Evolutionary conservation across 2,888 invertebrate species (phyloP), one percentile per base, ranked within the genome.

Genomic region (Uloborus plumipes): DNA sequence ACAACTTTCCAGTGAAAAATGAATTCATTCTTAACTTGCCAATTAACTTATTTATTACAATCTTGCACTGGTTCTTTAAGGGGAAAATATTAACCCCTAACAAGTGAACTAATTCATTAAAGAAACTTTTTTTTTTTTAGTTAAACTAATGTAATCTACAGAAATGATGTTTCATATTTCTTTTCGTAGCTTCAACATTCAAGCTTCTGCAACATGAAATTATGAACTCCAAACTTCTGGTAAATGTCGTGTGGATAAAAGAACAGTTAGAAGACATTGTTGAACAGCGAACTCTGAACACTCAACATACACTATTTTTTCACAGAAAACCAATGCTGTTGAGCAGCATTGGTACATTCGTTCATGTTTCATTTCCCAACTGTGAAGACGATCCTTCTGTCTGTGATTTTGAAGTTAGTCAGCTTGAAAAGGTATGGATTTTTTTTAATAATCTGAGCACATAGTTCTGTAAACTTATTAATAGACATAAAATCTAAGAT

Each of bases 161-260:
- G 39, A 7, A 39, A 39, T 39, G 39, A 39, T 39, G 9, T 49
- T 65, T 65, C 47, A n/a, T 65, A 11, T 47, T 58, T 15, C 49
- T 26, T 3, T 61, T 79, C 70, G 16, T 55, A 84, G 81, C 64
- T 31, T 69, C 71, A 18, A 81, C 67, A 16, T 82, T 78, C 50
- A 65, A 77, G 16, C 14, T 51, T n/a, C n/a, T 84, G 15, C 74
- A 67, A 55, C 51, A 91, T 0, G 93, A 94, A 86, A 92, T 94
- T 58, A 88, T 90, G 15, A 89, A 91, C 75, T 89, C 92, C 71
- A 89, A 91, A 50, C 89, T 94, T 16, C 91, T 90, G 84, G 92
- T 94, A 0, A 92, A 92, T 87, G 92, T 94, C 0, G 90, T 92
- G 7, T 94, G 94, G 93, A 89, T 94, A 16, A 94, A 93, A 0